Evolutionary conservation across 2,113 vertebrate species (phyloP).

Genomic region (Psittacus erithacus): DNA sequence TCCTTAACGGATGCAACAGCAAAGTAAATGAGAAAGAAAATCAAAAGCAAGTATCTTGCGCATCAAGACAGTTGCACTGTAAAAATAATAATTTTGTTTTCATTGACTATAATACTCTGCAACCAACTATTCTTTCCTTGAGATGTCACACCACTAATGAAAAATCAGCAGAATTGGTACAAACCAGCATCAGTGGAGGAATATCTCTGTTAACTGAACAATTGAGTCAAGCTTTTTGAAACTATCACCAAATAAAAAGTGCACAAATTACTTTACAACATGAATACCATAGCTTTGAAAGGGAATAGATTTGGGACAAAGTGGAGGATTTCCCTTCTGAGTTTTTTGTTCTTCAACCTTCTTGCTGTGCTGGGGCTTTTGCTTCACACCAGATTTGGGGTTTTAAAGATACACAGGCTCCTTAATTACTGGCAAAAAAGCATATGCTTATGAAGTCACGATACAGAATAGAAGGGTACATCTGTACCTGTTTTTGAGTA

Average conservation of each 20-base stretch:
- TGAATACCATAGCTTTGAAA: neutral
- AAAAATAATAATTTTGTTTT: neutral
- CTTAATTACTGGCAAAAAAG: neutral
- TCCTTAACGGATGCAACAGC: neutral
- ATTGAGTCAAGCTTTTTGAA: neutral
- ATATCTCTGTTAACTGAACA: neutral
- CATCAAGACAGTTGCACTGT: neutral
- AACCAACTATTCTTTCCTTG: neutral
- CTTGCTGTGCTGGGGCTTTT: neutral
- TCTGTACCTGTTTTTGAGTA: conserved; percentile 79
- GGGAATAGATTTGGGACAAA: neutral
- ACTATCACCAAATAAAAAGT: neutral
- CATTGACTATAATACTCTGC: neutral
- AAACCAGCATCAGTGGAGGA: neutral
- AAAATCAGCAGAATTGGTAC: neutral
- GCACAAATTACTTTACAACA: neutral
- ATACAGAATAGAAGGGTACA: neutral
- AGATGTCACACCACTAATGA: neutral
- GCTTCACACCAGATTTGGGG: neutral
- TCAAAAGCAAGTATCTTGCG: neutral
- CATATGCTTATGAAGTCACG: neutral
- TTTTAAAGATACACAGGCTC: neutral
- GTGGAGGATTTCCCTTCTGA: neutral
- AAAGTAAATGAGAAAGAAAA: conserved; percentile 14
- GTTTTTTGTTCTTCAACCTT: neutral